phyloP scores from a whole-genome alignment of 2,113 vertebrate species.

The Indicator indicator region DNA sequence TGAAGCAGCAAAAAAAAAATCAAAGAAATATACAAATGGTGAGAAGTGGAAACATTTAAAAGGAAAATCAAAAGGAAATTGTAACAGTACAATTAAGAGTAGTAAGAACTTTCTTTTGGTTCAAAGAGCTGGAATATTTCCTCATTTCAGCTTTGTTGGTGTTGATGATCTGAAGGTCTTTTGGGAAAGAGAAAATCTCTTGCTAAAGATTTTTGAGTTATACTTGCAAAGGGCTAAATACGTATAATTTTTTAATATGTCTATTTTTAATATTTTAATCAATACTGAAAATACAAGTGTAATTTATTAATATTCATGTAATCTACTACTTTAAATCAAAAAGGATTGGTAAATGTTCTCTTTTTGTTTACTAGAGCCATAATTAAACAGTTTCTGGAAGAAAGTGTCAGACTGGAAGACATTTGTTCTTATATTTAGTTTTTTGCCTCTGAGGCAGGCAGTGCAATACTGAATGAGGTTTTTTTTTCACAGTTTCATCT shows the following conservation, averaged over 20 bases:
- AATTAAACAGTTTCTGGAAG: neutral
- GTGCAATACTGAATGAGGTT: neutral
- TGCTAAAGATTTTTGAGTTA: neutral
- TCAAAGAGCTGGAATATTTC: neutral
- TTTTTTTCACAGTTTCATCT: neutral
- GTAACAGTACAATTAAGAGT: neutral
- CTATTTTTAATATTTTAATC: neutral
- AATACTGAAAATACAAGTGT: neutral
- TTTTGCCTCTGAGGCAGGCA: neutral
- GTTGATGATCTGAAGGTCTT: neutral
- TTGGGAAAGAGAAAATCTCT: neutral
- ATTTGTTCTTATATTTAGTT: neutral
- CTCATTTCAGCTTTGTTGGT: neutral
- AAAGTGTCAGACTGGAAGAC: neutral
- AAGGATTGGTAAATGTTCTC: neutral
- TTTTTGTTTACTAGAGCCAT: neutral
- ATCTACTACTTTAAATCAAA: neutral
- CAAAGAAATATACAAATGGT: neutral
- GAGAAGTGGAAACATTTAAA: neutral
- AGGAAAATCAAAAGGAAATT: neutral
- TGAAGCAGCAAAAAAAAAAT: neutral
- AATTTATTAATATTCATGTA: neutral
- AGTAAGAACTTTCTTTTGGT: neutral
- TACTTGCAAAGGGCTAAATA: neutral
- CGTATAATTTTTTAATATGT: neutral